Evolutionary conservation across 1,140 invertebrate genomes (phyloP), one percentile per base, ranked within the genome.

Genomic region (Atopsyche davidsoni): DNA sequence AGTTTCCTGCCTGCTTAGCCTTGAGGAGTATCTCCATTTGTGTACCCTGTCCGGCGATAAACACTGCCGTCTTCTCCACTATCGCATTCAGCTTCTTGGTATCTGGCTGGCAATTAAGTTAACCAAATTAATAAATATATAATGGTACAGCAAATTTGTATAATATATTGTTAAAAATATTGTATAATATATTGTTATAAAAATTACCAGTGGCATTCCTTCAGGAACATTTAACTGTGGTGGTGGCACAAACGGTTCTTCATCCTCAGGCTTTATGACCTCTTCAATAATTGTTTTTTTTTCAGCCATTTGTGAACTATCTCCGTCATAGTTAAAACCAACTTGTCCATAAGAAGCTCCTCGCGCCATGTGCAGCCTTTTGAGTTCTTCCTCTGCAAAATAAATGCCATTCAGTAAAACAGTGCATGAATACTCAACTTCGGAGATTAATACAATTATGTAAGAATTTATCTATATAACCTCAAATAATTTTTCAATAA

Each of bases 21-120:
- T 97, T 98, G 46, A 99, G 85, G 0, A 98, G 77, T 44, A 99
- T 96, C 74, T 99, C 96, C 94, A 98, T 97, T 74, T 99, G 96
- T 22, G 83, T 77, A 1, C 95, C 96, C 67, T 98, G 94, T 34
- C 80, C 76, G 51, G 87, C 86, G 54, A 99, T 92, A 73, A 98
- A 98, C 40, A 83, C 73, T 0, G 96, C 94, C 1, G 96, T 99
- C 72, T 95, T 97, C 64, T 96, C 92, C 62, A 99, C 97, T 43
- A 97, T 91, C 3, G 88, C 84, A 70, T 96, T 91, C 57, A 89
- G 79, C 64, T 97, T 98, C 60, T 87, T 80, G 4, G 86, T 90
- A 55, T 86, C 82, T n/a, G 96, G 96, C 91, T 97, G 67, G 55
- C 79, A 70, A 60, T 60, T 57, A 42, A 41, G 59, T 16, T 10